Evolutionary conservation across 2,797 vertebrate genomes (phyloP).

Genomic region (Chrysocyon brachyurus): DNA sequence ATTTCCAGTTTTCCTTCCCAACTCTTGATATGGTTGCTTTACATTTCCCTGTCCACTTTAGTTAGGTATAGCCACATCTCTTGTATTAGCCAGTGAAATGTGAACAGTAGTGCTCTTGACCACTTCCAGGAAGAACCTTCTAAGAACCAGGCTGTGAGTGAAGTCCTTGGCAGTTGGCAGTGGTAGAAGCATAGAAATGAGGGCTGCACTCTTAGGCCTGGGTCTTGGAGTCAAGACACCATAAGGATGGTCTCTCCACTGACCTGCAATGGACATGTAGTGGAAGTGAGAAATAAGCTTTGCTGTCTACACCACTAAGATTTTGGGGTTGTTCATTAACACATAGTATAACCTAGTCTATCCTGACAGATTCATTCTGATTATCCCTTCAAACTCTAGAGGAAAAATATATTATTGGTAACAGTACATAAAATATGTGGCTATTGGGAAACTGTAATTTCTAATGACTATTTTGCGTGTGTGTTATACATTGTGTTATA

Average conservation of each 20-base stretch:
- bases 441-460: background rate
- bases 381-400: background rate
- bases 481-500: background rate
- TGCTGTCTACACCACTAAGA: background rate
- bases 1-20: constrained; percentile 21
- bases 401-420: background rate
- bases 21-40: background rate
- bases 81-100: background rate
- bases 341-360: background rate
- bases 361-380: background rate
- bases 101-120: background rate
- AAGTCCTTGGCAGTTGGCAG: background rate
- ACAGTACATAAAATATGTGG: background rate
- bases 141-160: background rate
- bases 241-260: background rate
- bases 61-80: background rate
- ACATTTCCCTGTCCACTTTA: background rate
- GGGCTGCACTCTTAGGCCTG: background rate
- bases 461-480: background rate
- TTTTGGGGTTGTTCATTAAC: background rate
- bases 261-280: background rate
- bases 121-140: background rate
- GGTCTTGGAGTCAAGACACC: background rate
- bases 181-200: background rate
- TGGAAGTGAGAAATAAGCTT: background rate